Evolutionary conservation across 2,113 vertebrate species (phyloP).

Genomic region (Rhinopomastus cyanomelas): DNA sequence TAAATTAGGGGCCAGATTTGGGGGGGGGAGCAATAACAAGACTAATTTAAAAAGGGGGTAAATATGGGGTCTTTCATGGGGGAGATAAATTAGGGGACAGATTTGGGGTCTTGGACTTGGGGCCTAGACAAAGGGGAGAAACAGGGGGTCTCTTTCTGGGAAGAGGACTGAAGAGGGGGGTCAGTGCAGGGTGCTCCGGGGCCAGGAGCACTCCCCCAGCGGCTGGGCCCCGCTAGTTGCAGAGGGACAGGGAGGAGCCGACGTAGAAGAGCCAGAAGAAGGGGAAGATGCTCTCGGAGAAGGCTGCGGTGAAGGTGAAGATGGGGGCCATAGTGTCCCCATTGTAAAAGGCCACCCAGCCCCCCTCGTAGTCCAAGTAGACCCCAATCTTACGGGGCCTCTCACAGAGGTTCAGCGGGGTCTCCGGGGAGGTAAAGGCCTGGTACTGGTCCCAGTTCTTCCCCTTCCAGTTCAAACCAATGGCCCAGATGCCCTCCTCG

Average conservation of each 20-base stretch:
- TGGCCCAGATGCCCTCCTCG: slow-evolving; percentile 48
- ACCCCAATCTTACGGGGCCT: slow-evolving; percentile 26
- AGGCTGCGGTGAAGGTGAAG: slow-evolving; percentile 45
- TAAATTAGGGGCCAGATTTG: no score
- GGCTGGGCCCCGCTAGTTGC: background rate
- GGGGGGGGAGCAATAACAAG: no score
- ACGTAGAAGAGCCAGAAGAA: slow-evolving; percentile 61
- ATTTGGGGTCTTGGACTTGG: no score
- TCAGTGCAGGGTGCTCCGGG: no score
- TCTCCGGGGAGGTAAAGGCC: slow-evolving; percentile 32
- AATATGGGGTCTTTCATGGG: no score
- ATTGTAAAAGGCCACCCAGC: slow-evolving; percentile 37
- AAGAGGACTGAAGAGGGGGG: no score
- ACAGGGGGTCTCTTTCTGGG: no score
- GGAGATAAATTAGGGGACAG: no score
- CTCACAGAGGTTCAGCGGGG: slow-evolving; percentile 4
- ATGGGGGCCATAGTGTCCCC: slow-evolving; percentile 35
- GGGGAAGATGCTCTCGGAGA: slow-evolving; percentile 29
- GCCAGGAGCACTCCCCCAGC: no score
- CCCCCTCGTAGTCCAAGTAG: slow-evolving; percentile 23
- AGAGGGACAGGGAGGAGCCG: slow-evolving; percentile 51
- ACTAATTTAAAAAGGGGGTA: no score
- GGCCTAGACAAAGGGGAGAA: no score
- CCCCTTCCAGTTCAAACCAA: slow-evolving; percentile 64
- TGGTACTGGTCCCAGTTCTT: slow-evolving; percentile 62